These are phyloP conservation scores for Circaetus cinerascens DNA, from an alignment of 2,113 vertebrate genomes.

Conservation along the genomic window DNA sequence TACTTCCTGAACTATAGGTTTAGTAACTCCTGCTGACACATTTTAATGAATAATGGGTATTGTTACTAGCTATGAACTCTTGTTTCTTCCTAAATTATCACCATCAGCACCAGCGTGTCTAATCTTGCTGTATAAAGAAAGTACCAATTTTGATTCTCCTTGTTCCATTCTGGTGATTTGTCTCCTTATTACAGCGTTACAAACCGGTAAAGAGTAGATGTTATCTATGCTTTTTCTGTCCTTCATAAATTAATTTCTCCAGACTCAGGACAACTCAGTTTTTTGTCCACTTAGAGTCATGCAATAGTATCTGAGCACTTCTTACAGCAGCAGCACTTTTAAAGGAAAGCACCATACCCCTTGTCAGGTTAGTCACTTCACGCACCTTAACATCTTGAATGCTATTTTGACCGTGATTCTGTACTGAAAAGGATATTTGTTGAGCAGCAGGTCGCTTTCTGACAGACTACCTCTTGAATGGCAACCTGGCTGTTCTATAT, in stretches of 20 bases:
- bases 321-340: neutral
- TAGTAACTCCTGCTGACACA: neutral
- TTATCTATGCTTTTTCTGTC: neutral
- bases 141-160: neutral
- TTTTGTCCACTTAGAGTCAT: neutral
- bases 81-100: neutral
- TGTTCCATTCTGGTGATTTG: neutral
- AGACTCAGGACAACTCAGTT: neutral
- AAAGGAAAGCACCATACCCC: neutral
- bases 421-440: neutral
- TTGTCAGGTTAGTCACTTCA: neutral
- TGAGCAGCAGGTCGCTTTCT: neutral
- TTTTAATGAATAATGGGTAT: neutral
- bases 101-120: neutral
- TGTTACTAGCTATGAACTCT: neutral
- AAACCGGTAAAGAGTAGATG: neutral
- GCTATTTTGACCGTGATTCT: neutral
- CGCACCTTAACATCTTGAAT: neutral
- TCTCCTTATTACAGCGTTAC: neutral
- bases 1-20: neutral
- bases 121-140: neutral
- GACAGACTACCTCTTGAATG: neutral
- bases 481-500: neutral
- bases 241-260: neutral
- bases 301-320: neutral